These are phyloP conservation scores for Cossypha polioptera DNA, from an alignment of 2,797 vertebrate genomes.

Conservation along the genomic window DNA sequence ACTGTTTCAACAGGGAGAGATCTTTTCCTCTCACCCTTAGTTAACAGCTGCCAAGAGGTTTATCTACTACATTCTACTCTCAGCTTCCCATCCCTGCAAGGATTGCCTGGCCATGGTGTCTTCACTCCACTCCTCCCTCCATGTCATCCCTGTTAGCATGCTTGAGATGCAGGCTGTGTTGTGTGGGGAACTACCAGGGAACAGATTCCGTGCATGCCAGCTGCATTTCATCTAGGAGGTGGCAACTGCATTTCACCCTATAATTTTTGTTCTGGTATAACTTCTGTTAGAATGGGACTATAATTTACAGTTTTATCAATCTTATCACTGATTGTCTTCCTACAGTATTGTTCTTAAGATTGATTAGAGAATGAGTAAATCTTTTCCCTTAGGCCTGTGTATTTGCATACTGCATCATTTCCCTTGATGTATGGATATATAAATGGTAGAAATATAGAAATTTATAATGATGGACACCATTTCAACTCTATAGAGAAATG, in stretches of 20 bases:
- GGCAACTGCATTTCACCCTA: not conserved
- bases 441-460: not conserved
- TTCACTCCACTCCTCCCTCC: not conserved
- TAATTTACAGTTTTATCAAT: not conserved
- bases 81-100: not conserved
- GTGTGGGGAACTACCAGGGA: not conserved
- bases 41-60: not conserved
- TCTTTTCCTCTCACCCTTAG: not conserved
- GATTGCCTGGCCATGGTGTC: not conserved
- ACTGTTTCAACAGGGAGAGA: not conserved
- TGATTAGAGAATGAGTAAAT: not conserved
- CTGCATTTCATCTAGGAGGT: not conserved
- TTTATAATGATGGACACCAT: not conserved
- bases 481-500: not conserved
- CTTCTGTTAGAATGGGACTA: not conserved
- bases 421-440: not conserved
- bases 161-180: not conserved
- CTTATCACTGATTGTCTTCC: not conserved
- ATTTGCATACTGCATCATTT: not conserved
- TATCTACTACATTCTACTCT: not conserved
- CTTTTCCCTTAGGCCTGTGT: not conserved
- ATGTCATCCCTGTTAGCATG: not conserved
- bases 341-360: not conserved
- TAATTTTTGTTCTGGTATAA: not conserved
- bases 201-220: fast-evolving